These are phyloP conservation scores for Aphis craccivora DNA, from an alignment of 1,140 invertebrate species.

Conservation along the genomic window DNA sequence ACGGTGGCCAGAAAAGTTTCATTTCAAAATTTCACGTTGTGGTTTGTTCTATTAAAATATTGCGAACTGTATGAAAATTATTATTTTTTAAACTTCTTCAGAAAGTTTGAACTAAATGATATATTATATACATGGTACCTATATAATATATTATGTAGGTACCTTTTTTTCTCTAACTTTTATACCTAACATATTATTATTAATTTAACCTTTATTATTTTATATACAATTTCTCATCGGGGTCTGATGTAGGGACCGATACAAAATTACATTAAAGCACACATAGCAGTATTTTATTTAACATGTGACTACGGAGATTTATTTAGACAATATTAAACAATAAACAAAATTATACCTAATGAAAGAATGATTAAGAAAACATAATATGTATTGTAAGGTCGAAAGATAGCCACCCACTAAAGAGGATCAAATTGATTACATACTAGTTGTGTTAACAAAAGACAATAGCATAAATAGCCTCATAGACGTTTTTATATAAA, in stretches of 20 bases:
- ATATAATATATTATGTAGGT: too few species aligned
- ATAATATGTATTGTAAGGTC: background rate
- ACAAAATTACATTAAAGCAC: background rate
- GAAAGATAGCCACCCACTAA: background rate
- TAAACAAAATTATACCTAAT: background rate
- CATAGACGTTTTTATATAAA: background rate
- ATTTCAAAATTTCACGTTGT: background rate
- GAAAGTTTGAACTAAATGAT: background rate
- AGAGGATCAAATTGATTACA: background rate
- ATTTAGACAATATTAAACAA: background rate
- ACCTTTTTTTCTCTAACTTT: background rate
- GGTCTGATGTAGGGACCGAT: background rate
- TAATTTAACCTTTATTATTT: slow-evolving; percentile 2
- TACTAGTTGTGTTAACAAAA: background rate
- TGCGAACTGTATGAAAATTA: background rate
- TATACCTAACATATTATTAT: background rate
- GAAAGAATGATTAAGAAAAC: background rate
- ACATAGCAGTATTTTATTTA: background rate
- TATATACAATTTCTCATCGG: background rate
- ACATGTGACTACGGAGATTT: background rate
- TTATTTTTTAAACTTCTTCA: background rate
- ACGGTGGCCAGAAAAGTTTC: background rate
- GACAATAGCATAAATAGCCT: background rate
- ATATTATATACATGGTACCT: background rate
- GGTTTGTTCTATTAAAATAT: background rate